Base-by-base conservation (phyloP, 2,797 vertebrate species). In the Nyctibius grandis region DNA sequence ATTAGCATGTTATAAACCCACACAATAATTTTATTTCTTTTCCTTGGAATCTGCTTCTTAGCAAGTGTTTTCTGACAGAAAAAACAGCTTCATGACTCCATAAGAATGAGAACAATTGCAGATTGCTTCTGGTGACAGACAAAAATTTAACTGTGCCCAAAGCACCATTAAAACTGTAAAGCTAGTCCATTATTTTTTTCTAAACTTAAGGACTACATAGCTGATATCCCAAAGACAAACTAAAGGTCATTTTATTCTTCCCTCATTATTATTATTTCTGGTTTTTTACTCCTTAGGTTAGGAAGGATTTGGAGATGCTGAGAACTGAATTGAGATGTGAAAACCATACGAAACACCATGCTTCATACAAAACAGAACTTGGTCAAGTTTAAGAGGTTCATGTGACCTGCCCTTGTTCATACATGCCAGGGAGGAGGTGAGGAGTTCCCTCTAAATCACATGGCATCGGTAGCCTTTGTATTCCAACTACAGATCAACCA, bases 21-120 rank as follows among this genome's bases (percentile, higher is more conserved):
- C 95, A 74, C 89, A 76, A 75, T 70, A 79, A 68, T 93, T 93
- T 89, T 80, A 64, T 90, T 94, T 94, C 65, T 91, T 91, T 94
- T 77, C 77, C 91, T 85, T 45, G 87, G 18, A 88, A 94, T 85
- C 48, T 89, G 56, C 85, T 85, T 89, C 70, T 89, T 82, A 57
- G 40, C 28, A 64, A 91, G 60, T 42, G 22, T 77, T 93, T 95
- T 89, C 65, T 93, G 68, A 93, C 18, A 92, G 81, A 79, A 86
- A 93, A 83, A 96, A 88, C 63, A 93, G 11, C 36, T 93, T 76
- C 53, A 72, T 28, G 34, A 47, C 33, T 84, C 70, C 20, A 31
- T 22, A 45, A 90, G 51, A 93, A 64, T 0, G 0, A 59, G 79
- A 88, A 67, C 12, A 68, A 85, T 86, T 83, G 53, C 44, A 89